Percentiles rank a stretch among this genome's conserved stretches.
These are phyloP conservation scores for Drosophila prosaltans DNA, from an alignment of 1,140 invertebrate genomes.

Conservation along the genomic window DNA sequence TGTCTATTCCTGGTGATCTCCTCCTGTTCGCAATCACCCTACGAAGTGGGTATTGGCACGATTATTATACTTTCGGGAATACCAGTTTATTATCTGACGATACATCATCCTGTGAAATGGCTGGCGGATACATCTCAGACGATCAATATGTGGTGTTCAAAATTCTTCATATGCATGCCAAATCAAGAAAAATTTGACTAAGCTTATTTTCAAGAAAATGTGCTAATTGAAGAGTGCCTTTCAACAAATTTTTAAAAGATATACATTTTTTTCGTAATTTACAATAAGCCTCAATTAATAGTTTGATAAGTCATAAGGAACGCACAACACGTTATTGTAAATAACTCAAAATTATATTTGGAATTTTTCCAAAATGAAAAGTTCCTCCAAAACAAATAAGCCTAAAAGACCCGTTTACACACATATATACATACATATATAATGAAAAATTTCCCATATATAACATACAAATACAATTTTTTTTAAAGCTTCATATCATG, in stretches of 20 bases:
- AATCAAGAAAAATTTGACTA: conserved; percentile 84
- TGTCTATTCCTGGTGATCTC: conserved; percentile 93
- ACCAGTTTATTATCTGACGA: conserved; percentile 94
- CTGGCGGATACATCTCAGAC: conserved; percentile 84
- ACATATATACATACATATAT: conserved; percentile 2
- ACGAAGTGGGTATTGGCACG: conserved; percentile 92
- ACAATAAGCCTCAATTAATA: conserved; percentile 29
- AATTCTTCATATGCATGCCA: conserved; percentile 89
- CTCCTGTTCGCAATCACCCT: conserved; percentile 89
- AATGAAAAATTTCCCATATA: background rate
- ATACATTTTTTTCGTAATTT: conserved; percentile 35
- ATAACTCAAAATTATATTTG: conserved; percentile 50
- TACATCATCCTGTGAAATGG: conserved; percentile 87
- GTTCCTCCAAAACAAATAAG: conserved; percentile 35
- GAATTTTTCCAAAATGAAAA: conserved; percentile 26
- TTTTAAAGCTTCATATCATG: conserved; percentile 36
- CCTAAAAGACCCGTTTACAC: conserved; percentile 2
- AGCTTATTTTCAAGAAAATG: background rate
- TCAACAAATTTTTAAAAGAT: conserved; percentile 29
- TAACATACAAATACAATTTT: conserved; percentile 22
- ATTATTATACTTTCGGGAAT: conserved; percentile 91
- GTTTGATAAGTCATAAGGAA: conserved; percentile 19
- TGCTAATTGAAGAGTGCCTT: conserved; percentile 55
- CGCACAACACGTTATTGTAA: conserved; percentile 59
- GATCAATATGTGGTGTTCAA: conserved; percentile 88